Evolutionary conservation across 92 coral and sea anemone genomes (phyloP), one percentile per base, ranked within the genome.

Genomic region (Epizoanthus illoricatus): DNA sequence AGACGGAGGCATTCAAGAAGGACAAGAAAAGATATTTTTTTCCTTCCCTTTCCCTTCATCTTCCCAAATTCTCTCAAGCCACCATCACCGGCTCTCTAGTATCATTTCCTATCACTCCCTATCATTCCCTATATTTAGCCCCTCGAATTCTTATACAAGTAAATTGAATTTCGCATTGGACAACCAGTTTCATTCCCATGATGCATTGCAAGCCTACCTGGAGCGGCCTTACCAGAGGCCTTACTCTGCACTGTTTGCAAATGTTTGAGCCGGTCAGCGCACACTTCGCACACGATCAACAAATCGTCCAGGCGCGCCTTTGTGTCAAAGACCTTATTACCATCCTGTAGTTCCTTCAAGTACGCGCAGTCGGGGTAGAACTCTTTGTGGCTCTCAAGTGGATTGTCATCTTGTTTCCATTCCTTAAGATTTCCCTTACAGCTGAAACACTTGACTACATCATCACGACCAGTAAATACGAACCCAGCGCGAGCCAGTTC

Each of bases 401-500:
- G 97, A 55, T 88, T 90, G 71, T 97, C 99, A 24, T 90, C 92
- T n/a, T 90, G 93, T 75, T 89, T 90, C 99, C 99, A 97, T 70
- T 94, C 95, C 74, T 94, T 97, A 33, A 97, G 90, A 52, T 97
- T 97, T 18, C 99, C 99, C 56, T 94, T 90, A 82, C 99, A 97
- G 71, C 89, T 89, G 80, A 90, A 94, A 68, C 99, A 97, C 87
- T 94, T 92, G n/a, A 97, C 99, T 1, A 97, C 92, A 70, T 97
- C 99, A 16, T 94, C 99, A 2, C 91, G 90, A n/a, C 99, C 99
- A 24, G 99, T 91, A 71, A 94, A 97, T 23, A 88, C 81, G 81
- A 97, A 97, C 23, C 99, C 99, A 9, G 99, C 99, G 55, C 99
- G 90, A 56, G 99, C 99, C 76, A 97, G 90, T 67, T 94, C 94